These are phyloP conservation scores for Orthosia gracilis DNA, from an alignment of 2,888 invertebrate genomes.

Conservation along the genomic window DNA sequence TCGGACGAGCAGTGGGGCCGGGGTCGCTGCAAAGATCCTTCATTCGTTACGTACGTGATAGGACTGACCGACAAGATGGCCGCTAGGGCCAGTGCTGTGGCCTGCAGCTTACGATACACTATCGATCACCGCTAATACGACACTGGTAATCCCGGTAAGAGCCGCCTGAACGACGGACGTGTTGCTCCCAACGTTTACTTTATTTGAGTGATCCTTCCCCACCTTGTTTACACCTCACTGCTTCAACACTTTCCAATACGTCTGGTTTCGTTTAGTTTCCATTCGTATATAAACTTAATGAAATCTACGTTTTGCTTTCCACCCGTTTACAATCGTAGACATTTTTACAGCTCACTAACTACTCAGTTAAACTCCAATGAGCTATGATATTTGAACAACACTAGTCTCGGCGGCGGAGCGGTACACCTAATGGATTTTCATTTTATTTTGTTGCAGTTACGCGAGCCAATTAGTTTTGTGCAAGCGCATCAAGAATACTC, in stretches of 20 bases:
- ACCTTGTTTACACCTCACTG: constrained; percentile 51
- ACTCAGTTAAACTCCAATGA: constrained; percentile 50
- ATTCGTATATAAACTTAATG: constrained; percentile 14
- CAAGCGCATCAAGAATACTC: constrained; percentile 85
- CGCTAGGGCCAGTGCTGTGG: constrained; percentile 70
- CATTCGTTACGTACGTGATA: constrained; percentile 80
- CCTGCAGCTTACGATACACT: constrained; percentile 67
- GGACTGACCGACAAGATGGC: constrained; percentile 72
- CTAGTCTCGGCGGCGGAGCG: constrained; percentile 73
- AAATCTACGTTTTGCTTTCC: constrained; percentile 11
- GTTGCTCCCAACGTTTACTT: constrained; percentile 65
- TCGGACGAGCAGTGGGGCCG: constrained; percentile 59
- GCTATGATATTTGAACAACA: constrained; percentile 66
- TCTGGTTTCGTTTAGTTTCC: constrained; percentile 20
- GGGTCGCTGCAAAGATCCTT: constrained; percentile 79
- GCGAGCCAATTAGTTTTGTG: constrained; percentile 85
- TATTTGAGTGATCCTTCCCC: constrained; percentile 50
- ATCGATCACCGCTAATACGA: constrained; percentile 81
- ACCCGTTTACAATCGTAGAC: constrained; percentile 11
- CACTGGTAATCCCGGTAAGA: constrained; percentile 75
- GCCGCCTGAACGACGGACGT: constrained; percentile 59
- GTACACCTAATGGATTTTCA: constrained; percentile 83
- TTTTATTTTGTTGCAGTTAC: constrained; percentile 84
- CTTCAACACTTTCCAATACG: constrained; percentile 36
- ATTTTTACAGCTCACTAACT: constrained; percentile 46